Percentiles rank a stretch among this genome's conserved stretches.
phyloP scores from a whole-genome alignment of 2,113 vertebrate species.

The Alexandromys fortis region DNA sequence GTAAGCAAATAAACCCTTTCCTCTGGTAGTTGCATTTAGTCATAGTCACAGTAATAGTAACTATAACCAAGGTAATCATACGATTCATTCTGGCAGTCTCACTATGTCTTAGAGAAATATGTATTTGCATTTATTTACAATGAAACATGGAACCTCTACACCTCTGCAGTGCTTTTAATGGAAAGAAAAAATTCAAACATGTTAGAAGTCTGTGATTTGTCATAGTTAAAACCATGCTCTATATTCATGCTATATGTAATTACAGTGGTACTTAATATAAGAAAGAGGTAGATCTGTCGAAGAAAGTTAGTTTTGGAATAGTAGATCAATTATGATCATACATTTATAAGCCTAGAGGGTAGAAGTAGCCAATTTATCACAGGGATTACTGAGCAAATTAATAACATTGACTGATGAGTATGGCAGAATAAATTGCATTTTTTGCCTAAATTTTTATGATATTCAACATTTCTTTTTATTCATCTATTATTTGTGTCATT shows the following conservation, averaged over 20 bases:
- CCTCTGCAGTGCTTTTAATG: not conserved
- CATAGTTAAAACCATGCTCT: not conserved
- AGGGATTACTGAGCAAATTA: not conserved
- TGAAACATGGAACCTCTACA: not conserved
- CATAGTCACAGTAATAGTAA: not conserved
- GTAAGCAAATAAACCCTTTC: not conserved
- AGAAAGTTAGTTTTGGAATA: not conserved
- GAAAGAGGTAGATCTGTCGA: not conserved
- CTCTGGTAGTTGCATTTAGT: not conserved
- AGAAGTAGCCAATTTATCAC: not conserved
- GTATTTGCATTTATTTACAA: not conserved
- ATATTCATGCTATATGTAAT: not conserved
- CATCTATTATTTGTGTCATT: not conserved
- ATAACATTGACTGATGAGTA: not conserved
- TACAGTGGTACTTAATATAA: not conserved
- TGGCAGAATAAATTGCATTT: not conserved
- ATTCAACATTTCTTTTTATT: not conserved
- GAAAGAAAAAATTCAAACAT: not conserved
- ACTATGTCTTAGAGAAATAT: not conserved
- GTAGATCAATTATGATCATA: not conserved
- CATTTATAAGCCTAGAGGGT: not conserved
- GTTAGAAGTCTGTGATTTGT: not conserved
- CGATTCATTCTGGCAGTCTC: not conserved
- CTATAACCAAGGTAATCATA: not conserved
- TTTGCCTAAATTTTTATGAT: slow-evolving; percentile 2